Evolutionary conservation across 2,797 vertebrate genomes (phyloP), one percentile per base, ranked within the genome.

Genomic region (Helicolenus hilgendorfi): DNA sequence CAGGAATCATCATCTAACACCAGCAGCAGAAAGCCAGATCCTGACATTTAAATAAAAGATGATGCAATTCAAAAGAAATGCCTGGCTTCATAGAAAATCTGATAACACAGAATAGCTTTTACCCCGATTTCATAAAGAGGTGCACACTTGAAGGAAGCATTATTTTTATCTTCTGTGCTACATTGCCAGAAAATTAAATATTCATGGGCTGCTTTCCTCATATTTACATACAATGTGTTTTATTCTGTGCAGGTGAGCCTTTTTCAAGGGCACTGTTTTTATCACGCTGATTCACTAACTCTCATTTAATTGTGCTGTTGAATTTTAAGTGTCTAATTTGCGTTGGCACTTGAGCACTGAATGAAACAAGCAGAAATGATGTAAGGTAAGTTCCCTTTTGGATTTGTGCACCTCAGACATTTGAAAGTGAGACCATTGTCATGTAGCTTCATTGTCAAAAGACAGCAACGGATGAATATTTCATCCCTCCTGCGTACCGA

Each of bases 21-120:
- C 69, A 35, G 67, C 91, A 76, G 35, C 88, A 84, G 80, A 92
- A 65, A 92, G 84, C 77, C 88, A 73, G 89, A 95, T 77, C 82
- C 91, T 96, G 95, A 95, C 96, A 97, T 97, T 97, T 97, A 96
- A 97, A 97, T 97, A 96, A 96, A 96, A 96, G 93, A 97, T 96
- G 94, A 88, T 86, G 87, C 90, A 95, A 96, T 95, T 94, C 90
- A 91, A 89, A 94, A 87, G 92, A 95, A 96, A 95, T 22, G 79
- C 91, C 18, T 22, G 75, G 89, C 93, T 85, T 91, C 89, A 81
- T 82, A 81, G 87, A 93, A 94, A 95, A 97, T 97, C 94, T 94
- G 95, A 97, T 96, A 95, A 96, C 92, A 95, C 92, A 72, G 72
- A 96, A 96, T 95, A 93, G 95, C 95, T 96, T 95, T 96, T 96